Evolutionary conservation across 1,140 invertebrate genomes (phyloP), one percentile per base, ranked within the genome.

Genomic region (Zeugodacus cucurbitae): DNA sequence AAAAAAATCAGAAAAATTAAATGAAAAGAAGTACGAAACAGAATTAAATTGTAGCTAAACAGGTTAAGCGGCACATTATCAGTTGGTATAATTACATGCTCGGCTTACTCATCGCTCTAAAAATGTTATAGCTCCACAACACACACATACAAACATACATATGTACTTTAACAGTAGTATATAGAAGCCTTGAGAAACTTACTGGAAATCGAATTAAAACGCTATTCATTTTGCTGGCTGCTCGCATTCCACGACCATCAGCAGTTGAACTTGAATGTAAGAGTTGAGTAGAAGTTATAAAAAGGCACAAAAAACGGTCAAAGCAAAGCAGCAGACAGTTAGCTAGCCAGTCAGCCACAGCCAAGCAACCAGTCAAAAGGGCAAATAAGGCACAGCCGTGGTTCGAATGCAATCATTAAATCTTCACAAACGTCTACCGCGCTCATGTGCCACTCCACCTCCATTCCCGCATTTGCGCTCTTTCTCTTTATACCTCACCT

Each of bases 381-480:
- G 67, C 67, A 74, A 74, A 74, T 37, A 74, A 74, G 67, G 67
- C 34, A 37, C 34, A 41, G 67, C 67, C 67, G 20, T 17, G 29
- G 26, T 32, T 74, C 67, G 67, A 74, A 8, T 34, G 67, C 67
- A 74, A 74, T 74, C 67, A 74, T 74, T 74, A 74, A 74, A 74
- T 74, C 67, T 74, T 74, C 67, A 74, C 34, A 41, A 74, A 74
- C 41, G 34, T 74, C 67, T 74, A 20, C 67, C 67, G 67, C 67
- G 20, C 17, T 22, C 17, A 74, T 22, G 22, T 37, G 22, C 4
- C 67, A 29, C 64, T 1, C 34, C 34, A 3, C 34, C 34, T 0
- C 0, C 58, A n/a, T 62, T 5, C 58, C 26, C 26, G 1, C 1
- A n/a, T 62, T 22, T n/a, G 0, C 58, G 22, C 20, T 59, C n/a